Evolutionary conservation across 2,888 invertebrate genomes (phyloP), one percentile per base, ranked within the genome.

Genomic region (Tachystola acroxantha): DNA sequence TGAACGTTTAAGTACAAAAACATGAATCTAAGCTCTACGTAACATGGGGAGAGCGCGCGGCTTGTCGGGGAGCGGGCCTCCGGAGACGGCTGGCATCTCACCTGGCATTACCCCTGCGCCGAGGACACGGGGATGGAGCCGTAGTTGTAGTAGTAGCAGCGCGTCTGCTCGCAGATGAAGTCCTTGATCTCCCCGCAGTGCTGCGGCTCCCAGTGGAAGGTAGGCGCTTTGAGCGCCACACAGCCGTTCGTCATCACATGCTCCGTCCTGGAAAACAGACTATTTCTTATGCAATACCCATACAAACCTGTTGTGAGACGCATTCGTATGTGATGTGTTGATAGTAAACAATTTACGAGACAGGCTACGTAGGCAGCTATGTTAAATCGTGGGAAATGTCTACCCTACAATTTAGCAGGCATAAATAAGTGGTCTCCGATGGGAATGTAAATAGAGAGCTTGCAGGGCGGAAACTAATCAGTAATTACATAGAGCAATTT

Each of bases 71-170:
- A 77, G 71, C 71, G 74, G 84, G 74, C 77, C 79, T 84, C 84
- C 75, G 82, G 85, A 81, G 80, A 78, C 84, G 74, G 85, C 80
- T 86, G 86, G 86, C 86, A 88, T 87, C 92, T 92, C 92, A 92
- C 92, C 92, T 93, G 87, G 76, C 82, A 94, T 94, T 95, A 95
- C 94, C 94, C 94, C 94, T 95, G 94, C 90, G 94, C 91, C 64
- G 94, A 93, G 76, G 94, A 94, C 70, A 94, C 94, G 77, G 94
- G 94, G 89, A 94, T 94, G 79, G 94, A 94, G 76, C 94, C 95
- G 82, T 95, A 95, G 88, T 95, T 95, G 89, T 94, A 95, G 88
- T 94, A 95, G 84, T 95, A 95, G 88, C 95, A 95, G 68, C 95
- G 91, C 46, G 95, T 95, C 88, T 95, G 94, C 87, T 95, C 95